phyloP scores from a whole-genome alignment of 2,888 invertebrate genomes.

The Mesorhabditis belari region DNA sequence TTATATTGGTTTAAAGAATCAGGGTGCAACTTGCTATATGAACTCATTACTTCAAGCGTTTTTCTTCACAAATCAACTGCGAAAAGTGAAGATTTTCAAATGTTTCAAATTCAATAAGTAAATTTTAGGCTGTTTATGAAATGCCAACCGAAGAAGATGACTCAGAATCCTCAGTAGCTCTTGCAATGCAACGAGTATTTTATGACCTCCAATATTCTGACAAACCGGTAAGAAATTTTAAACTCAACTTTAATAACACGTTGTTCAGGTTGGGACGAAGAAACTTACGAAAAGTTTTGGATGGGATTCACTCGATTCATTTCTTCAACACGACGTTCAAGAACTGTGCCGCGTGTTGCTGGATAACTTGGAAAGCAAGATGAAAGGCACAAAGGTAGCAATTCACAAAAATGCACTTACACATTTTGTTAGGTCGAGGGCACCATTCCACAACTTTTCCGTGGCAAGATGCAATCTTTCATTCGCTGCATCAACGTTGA shows the following conservation, averaged over 20 bases:
- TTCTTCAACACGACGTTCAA: constrained; percentile 88
- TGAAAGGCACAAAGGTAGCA: constrained; percentile 87
- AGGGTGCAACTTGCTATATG: constrained; percentile 99
- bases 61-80: constrained; percentile 83
- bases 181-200: constrained; percentile 93
- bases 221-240: neutral
- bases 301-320: constrained; percentile 98
- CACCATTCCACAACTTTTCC: constrained; percentile 90
- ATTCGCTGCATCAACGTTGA: constrained; percentile 95
- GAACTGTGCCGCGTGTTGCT: constrained; percentile 68
- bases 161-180: constrained; percentile 82
- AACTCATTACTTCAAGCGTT: constrained; percentile 94
- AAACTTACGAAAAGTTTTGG: constrained; percentile 98
- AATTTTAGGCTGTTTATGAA: constrained; percentile 79
- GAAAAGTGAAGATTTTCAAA: constrained; percentile 61
- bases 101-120: neutral
- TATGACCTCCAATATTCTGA: constrained; percentile 75
- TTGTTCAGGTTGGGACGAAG: constrained; percentile 77
- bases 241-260: neutral
- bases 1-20: constrained; percentile 86
- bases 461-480: constrained; percentile 98
- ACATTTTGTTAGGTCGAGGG: constrained; percentile 66
- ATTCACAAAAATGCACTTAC: neutral
- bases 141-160: constrained; percentile 99
- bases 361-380: constrained; percentile 96